Percentiles rank a stretch among this genome's conserved stretches.
Evolutionary conservation across 2,888 invertebrate genomes (phyloP).

Genomic region (Zaprionus bogoriensis): DNA sequence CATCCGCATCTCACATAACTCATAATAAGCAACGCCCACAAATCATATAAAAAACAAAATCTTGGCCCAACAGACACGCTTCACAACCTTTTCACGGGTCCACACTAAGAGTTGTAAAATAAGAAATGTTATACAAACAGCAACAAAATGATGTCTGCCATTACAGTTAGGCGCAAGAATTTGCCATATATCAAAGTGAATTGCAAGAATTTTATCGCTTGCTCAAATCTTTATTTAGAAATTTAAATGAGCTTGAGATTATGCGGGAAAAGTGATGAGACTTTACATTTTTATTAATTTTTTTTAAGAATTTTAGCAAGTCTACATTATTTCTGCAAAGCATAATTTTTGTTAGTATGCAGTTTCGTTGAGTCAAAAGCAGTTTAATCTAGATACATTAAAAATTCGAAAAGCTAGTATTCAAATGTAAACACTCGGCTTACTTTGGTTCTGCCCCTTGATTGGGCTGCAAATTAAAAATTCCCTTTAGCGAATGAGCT

Average conservation of each 20-base stretch:
- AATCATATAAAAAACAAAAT: conserved; percentile 22
- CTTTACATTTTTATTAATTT: too few species aligned
- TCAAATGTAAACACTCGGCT: neutral
- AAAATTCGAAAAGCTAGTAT: neutral
- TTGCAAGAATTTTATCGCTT: neutral
- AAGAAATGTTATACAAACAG: conserved; percentile 52
- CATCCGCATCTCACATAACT: conserved; percentile 45
- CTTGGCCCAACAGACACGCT: conserved; percentile 39
- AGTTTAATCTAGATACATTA: too few species aligned
- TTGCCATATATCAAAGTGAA: conserved; percentile 12
- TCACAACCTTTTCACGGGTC: conserved; percentile 61
- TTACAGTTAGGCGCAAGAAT: conserved; percentile 15
- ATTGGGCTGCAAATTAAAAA: conserved; percentile 8
- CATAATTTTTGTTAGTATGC: too few species aligned
- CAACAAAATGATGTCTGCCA: conserved; percentile 3
- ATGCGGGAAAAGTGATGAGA: neutral
- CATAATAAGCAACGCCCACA: conserved; percentile 65
- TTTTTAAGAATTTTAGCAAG: too few species aligned
- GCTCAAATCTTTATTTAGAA: neutral
- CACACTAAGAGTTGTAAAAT: conserved; percentile 37
- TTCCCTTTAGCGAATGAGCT: conserved; percentile 4
- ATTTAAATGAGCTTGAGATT: neutral
- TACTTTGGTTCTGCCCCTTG: conserved; percentile 4
- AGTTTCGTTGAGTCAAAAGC: too few species aligned
- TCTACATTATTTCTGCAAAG: too few species aligned